Evolutionary conservation across 2,797 vertebrate genomes (phyloP), one percentile per base, ranked within the genome.

Genomic region (Poecile montanus): DNA sequence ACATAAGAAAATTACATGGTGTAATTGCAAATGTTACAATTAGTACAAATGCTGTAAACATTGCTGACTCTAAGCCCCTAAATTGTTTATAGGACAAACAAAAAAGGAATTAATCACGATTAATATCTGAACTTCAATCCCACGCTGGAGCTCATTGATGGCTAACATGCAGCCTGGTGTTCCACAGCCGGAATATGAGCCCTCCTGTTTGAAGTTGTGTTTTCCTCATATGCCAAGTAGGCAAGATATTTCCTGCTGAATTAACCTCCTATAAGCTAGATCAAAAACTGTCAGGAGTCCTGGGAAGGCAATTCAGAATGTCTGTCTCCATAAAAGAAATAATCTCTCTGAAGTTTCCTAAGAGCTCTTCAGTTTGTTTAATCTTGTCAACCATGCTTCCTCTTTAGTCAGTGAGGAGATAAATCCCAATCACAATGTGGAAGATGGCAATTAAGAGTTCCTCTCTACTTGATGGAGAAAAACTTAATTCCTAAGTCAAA

Each of bases 151-250:
- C 29, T 84, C 48, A 73, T 27, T 4, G 4, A 22, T 48, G 36
- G 20, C 17, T 75, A 17, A 62, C 7, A 21, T 2, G 7, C 29
- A 90, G 22, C 32, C 29, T 61, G 7, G 4, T 71, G 22, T 50
- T 74, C 2, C 0, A 0, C 56, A 54, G 29, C 2, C 1, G 1
- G 42, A 91, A 48, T 6, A 26, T 5, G 6, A 80, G 19, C 9
- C 50, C 19, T 83, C 18, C 32, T 67, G 20, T 47, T 60, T 57
- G 53, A 89, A 73, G 45, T 1, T 68, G 21, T 63, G 16, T 47
- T 85, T 80, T 75, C 34, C 44, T 91, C 56, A 81, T 7, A 7
- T 4, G 4, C 0, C 3, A 88, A 47, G 25, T 30, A 86, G 25
- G 44, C 20, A 68, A 88, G 44, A 29, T 62, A 54, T 62, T 66